Percentiles rank a stretch among this genome's conserved stretches.
phyloP scores from a whole-genome alignment of 2,797 vertebrate species.

The Simalia tracyae region DNA sequence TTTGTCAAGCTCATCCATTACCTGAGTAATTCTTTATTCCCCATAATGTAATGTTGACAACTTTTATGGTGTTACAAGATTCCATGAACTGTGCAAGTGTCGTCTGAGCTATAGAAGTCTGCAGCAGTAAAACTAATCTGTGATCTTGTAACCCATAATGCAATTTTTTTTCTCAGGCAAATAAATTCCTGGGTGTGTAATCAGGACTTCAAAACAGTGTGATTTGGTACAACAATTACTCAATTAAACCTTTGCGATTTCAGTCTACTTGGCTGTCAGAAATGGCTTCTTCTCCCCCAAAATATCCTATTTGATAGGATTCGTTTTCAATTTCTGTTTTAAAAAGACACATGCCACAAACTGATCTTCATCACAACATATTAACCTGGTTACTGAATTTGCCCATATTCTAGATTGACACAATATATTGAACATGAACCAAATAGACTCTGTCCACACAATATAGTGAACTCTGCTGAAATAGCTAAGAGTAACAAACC shows the following conservation, averaged over 20 bases:
- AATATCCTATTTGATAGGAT: background rate
- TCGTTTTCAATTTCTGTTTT: background rate
- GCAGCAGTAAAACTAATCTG: conserved; percentile 69
- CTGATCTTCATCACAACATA: background rate
- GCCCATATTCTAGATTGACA: background rate
- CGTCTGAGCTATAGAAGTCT: conserved; percentile 55
- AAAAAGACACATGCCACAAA: background rate
- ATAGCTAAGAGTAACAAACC: background rate
- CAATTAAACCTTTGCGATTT: conserved; percentile 69
- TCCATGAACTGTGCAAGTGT: conserved; percentile 67
- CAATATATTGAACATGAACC: background rate
- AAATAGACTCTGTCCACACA: background rate
- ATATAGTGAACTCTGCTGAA: background rate
- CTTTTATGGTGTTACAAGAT: conserved; percentile 69
- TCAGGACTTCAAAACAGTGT: conserved; percentile 72
- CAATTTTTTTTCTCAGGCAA: conserved; percentile 73
- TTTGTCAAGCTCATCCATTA: conserved; percentile 57
- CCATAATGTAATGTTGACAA: conserved; percentile 53
- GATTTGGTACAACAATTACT: conserved; percentile 63
- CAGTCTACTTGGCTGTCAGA: conserved; percentile 66
- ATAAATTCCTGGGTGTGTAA: conserved; percentile 71
- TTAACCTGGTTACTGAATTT: background rate
- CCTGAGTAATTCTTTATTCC: conserved; percentile 58
- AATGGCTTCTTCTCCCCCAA: conserved; percentile 40
- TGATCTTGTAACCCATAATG: conserved; percentile 74